Evolutionary conservation across 1,140 invertebrate genomes (phyloP).

Genomic region (Teleogryllus occipitalis): DNA sequence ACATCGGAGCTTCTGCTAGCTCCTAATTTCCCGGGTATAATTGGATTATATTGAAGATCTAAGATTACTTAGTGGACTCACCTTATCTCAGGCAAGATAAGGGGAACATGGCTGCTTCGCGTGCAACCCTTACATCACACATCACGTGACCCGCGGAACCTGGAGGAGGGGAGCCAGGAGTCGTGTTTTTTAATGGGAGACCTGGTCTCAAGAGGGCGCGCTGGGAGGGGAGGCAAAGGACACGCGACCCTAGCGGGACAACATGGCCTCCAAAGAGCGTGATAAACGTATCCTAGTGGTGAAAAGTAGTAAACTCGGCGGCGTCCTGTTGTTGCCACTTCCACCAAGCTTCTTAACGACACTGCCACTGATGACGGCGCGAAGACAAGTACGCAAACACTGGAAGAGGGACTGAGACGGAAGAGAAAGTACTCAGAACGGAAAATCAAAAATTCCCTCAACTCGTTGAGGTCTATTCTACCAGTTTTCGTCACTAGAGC

Average conservation of each 20-base stretch:
- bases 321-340: too few species aligned
- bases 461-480: too few species aligned
- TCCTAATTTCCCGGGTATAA: constrained; percentile 1
- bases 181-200: constrained; percentile 2
- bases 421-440: too few species aligned
- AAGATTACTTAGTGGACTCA: neutral
- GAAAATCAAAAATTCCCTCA: too few species aligned
- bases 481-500: too few species aligned
- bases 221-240: neutral
- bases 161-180: neutral
- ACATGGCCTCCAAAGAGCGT: neutral
- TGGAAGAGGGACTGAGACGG: too few species aligned
- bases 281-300: neutral
- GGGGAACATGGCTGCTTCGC: neutral
- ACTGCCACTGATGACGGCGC: too few species aligned
- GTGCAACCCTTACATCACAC: constrained; percentile 3
- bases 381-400: too few species aligned
- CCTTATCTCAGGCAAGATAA: constrained; percentile 1
- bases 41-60: constrained; percentile 1
- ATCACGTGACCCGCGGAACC: neutral
- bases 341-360: too few species aligned
- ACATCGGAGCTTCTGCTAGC: neutral
- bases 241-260: neutral
- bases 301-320: too few species aligned
- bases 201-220: neutral